Conservation (phyloP, 2,888 invertebrate species). For the Nemotelus pantherinus region DNA sequence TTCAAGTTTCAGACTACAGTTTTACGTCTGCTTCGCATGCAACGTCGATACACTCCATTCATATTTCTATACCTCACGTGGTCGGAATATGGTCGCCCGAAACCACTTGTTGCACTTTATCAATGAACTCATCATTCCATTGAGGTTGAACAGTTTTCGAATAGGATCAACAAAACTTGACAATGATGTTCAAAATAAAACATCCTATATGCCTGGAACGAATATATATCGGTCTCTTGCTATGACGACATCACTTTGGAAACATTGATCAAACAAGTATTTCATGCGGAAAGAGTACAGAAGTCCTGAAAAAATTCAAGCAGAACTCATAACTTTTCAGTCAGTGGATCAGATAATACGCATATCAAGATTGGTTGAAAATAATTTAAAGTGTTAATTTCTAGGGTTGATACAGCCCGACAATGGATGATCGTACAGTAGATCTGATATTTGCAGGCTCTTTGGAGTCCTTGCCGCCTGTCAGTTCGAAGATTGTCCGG, state of each 20-base stretch:
- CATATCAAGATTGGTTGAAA: not conserved
- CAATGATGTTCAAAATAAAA: not conserved
- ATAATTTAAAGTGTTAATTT: not conserved
- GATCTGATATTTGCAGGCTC: slow-evolving; percentile 92
- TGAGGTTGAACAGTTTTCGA: not conserved
- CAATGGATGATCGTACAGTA: slow-evolving; percentile 90
- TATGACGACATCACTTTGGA: slow-evolving; percentile 37
- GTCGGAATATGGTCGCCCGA: not conserved
- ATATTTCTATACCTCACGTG: not conserved
- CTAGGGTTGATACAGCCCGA: not conserved
- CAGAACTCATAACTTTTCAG: slow-evolving; percentile 1
- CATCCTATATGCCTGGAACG: not conserved
- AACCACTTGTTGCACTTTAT: slow-evolving; percentile 9
- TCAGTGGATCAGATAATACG: slow-evolving; percentile 29
- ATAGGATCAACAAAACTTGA: not conserved
- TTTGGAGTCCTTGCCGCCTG: slow-evolving; percentile 87
- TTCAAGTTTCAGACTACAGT: not conserved
- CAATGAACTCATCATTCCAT: slow-evolving; percentile 4
- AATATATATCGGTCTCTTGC: not conserved
- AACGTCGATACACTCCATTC: slow-evolving; percentile 3
- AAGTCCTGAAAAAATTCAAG: not conserved
- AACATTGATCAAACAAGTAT: slow-evolving; percentile 42
- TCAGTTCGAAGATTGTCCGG: slow-evolving; percentile 97
- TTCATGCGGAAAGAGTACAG: slow-evolving; percentile 10
- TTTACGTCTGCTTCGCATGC: not conserved